Percentiles rank a stretch among this genome's conserved stretches.
phyloP scores from a whole-genome alignment of 2,888 invertebrate species.

The Odontothrips loti region DNA sequence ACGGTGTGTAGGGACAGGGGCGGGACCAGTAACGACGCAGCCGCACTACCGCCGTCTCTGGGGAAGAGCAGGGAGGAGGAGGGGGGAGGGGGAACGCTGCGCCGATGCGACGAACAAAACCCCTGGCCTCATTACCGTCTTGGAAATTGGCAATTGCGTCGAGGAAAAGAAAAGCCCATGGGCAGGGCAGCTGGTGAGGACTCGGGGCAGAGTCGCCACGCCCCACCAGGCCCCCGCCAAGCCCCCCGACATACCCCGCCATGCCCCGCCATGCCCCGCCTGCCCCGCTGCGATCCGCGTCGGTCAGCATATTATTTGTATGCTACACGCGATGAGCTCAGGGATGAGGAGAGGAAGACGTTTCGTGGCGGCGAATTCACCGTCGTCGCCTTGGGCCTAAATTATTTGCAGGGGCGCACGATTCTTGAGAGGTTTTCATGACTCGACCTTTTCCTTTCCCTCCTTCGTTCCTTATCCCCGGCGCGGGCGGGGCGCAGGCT shows the following conservation, averaged over 20 bases:
- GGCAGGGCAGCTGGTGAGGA: neutral
- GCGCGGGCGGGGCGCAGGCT: neutral
- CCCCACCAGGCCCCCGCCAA: no score
- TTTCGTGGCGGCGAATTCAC: neutral
- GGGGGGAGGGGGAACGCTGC: no score
- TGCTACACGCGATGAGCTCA: neutral
- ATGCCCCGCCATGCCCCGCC: no score
- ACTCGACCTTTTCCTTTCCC: neutral
- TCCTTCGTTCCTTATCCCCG: neutral
- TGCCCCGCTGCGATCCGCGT: neutral
- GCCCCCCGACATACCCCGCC: no score
- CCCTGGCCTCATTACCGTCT: neutral
- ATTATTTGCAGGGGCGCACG: slow-evolving; percentile 9
- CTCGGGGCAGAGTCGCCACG: neutral
- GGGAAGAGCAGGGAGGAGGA: neutral
- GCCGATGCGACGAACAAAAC: no score
- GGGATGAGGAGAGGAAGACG: neutral
- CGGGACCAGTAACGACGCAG: neutral
- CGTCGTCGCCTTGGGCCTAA: neutral
- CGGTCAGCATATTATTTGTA: slow-evolving; percentile 10
- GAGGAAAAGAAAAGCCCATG: neutral
- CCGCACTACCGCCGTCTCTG: neutral
- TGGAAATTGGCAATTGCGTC: slow-evolving; percentile 3
- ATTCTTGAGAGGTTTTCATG: slow-evolving; percentile 11
- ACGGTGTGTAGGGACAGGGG: no score